phyloP scores from a whole-genome alignment of 2,797 vertebrate species.

The Sebastes cheni region DNA sequence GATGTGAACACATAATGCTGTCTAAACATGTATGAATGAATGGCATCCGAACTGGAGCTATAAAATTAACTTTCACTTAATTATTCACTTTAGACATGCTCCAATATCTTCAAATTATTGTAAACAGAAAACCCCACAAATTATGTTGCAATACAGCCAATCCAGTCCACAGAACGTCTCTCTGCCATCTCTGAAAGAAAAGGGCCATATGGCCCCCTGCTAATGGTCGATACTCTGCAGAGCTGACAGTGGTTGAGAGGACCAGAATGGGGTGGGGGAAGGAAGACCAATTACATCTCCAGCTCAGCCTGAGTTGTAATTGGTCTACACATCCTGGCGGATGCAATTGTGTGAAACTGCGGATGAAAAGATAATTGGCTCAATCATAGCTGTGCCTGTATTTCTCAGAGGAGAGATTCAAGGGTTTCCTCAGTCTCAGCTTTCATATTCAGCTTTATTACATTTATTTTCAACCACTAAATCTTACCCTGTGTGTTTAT shows the following conservation, averaged over 20 bases:
- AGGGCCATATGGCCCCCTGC: slow-evolving; percentile 70
- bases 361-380: slow-evolving; percentile 56
- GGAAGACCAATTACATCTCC: slow-evolving; percentile 48
- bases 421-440: neutral
- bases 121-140: neutral
- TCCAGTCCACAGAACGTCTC: slow-evolving; percentile 34
- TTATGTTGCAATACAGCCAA: neutral
- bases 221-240: slow-evolving; percentile 64
- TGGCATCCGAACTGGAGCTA: neutral
- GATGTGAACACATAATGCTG: neutral
- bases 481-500: neutral
- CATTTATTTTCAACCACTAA: neutral
- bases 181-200: slow-evolving; percentile 60
- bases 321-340: slow-evolving; percentile 54
- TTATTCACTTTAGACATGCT: neutral
- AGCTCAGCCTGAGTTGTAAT: slow-evolving; percentile 59
- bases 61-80: neutral
- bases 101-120: neutral
- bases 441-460: neutral
- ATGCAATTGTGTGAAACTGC: slow-evolving; percentile 53
- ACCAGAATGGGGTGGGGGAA: slow-evolving; percentile 53
- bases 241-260: slow-evolving; percentile 54
- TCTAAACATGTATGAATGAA: neutral
- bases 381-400: slow-evolving; percentile 29
- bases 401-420: slow-evolving; percentile 24